phyloP scores from a whole-genome alignment of 2,113 vertebrate genomes.

The Romanogobio albipinnatus region DNA sequence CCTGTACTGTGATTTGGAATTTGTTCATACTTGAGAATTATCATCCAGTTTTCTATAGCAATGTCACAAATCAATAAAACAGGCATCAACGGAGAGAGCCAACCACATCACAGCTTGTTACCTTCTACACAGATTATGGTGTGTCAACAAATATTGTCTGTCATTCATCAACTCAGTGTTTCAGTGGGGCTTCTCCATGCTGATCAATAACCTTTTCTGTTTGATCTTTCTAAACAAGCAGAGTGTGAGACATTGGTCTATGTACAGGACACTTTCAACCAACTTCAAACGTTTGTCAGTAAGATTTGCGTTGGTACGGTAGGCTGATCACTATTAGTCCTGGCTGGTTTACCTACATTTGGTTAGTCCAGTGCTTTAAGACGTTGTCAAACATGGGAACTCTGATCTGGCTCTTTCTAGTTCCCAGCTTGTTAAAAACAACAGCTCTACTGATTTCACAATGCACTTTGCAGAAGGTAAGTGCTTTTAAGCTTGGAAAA shows the following conservation, averaged over 20 bases:
- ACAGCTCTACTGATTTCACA: slow-evolving; percentile 64
- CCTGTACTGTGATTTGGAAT: not conserved
- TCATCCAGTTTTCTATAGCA: not conserved
- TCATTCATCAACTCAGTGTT: slow-evolving; percentile 58
- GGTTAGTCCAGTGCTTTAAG: slow-evolving; percentile 32
- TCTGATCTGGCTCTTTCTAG: slow-evolving; percentile 62
- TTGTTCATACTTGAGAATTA: too few relatives aligned
- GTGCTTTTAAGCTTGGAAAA: slow-evolving; percentile 54
- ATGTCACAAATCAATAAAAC: slow-evolving; percentile 36
- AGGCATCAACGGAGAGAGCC: slow-evolving; percentile 20
- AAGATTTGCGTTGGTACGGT: not conserved
- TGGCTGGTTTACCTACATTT: not conserved
- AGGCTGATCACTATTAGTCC: not conserved
- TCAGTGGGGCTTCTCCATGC: slow-evolving; percentile 40
- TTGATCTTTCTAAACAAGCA: slow-evolving; percentile 13
- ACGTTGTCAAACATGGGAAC: slow-evolving; percentile 66
- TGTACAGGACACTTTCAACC: not conserved
- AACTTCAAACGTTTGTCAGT: not conserved
- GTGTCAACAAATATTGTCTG: slow-evolving; percentile 57
- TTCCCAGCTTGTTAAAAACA: slow-evolving; percentile 59
- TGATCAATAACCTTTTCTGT: slow-evolving; percentile 26
- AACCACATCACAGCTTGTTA: slow-evolving; percentile 16
- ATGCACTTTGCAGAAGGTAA: slow-evolving; percentile 67
- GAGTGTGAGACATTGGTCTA: not conserved
- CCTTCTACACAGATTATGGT: slow-evolving; percentile 38